These are phyloP conservation scores for Buceros bicornis DNA, from an alignment of 2,797 vertebrate species.

Conservation along the genomic window DNA sequence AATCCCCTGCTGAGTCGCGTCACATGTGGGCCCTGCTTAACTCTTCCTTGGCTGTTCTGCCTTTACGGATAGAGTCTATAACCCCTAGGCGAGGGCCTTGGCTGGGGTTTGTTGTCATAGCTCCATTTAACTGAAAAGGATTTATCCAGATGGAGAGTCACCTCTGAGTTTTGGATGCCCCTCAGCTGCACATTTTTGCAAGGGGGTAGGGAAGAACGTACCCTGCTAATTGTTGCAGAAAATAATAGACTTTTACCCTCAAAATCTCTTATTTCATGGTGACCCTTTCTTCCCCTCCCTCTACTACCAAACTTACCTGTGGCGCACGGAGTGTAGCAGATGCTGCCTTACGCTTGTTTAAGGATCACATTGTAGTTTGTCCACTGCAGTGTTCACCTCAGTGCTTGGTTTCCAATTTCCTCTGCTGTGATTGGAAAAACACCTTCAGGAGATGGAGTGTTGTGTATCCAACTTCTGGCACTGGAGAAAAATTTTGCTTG, in stretches of 20 bases:
- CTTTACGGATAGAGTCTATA: neutral
- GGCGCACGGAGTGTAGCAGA: neutral
- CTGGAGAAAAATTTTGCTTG: neutral
- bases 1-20: neutral
- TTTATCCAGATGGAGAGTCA: neutral
- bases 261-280: neutral
- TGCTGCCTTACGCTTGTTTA: neutral
- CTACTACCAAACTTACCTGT: neutral
- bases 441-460: neutral
- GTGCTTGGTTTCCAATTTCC: slow-evolving; percentile 32
- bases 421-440: neutral
- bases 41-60: neutral
- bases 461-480: neutral
- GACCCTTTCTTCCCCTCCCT: neutral
- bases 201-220: neutral
- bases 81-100: neutral
- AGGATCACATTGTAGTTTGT: neutral
- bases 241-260: neutral
- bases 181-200: neutral
- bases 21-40: neutral
- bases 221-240: neutral
- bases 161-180: neutral
- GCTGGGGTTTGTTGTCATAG: rapidly evolving
- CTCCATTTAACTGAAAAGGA: neutral
- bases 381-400: neutral